Evolutionary conservation across 2,797 vertebrate genomes (phyloP).

Genomic region (Anguilla anguilla): DNA sequence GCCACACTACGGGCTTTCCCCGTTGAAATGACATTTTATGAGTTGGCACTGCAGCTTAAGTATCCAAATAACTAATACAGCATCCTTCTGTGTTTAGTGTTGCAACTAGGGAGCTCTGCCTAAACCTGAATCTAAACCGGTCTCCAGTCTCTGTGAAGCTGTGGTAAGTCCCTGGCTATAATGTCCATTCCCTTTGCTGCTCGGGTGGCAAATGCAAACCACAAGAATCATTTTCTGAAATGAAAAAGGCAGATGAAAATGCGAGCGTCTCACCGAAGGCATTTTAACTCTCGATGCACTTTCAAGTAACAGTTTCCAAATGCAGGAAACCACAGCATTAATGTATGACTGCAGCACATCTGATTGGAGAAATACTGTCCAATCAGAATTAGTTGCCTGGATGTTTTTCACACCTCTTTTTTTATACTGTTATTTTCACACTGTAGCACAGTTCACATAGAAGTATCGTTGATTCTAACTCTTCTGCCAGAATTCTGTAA

Average conservation of each 20-base stretch:
- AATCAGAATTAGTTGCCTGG: background rate
- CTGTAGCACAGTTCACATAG: too few relatives aligned
- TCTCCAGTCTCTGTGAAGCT: background rate
- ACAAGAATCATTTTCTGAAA: background rate
- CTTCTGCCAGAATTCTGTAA: too few relatives aligned
- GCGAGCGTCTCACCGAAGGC: background rate
- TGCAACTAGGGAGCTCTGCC: background rate
- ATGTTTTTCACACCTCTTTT: background rate
- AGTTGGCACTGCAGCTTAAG: background rate
- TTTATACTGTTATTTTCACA: background rate
- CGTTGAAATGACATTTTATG: background rate
- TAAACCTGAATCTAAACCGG: background rate
- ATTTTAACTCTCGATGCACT: background rate
- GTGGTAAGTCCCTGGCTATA: background rate
- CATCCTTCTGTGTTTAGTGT: background rate
- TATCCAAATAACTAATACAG: background rate
- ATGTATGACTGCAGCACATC: too few relatives aligned
- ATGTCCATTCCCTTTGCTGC: background rate
- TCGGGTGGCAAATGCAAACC: background rate
- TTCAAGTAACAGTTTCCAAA: background rate
- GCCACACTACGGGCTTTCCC: too few relatives aligned
- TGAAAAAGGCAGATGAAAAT: background rate
- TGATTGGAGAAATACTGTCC: background rate
- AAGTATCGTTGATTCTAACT: too few relatives aligned
- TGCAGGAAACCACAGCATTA: too few relatives aligned